Percentiles rank a stretch among this genome's conserved stretches.
Evolutionary conservation across 2,113 vertebrate genomes (phyloP).

Genomic region (Merops nubicus): DNA sequence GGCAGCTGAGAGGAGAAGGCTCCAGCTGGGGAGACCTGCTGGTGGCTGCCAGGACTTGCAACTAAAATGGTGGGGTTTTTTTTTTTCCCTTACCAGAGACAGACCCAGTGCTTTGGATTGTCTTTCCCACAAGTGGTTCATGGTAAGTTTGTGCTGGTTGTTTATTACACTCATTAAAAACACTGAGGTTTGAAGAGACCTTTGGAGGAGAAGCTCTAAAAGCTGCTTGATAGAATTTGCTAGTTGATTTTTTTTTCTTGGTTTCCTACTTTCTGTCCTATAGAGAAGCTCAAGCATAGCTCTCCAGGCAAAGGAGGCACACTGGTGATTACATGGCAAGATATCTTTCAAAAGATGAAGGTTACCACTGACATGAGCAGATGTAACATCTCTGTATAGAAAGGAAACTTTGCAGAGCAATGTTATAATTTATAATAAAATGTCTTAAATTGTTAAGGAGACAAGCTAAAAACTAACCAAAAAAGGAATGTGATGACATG

Average conservation of each 20-base stretch:
- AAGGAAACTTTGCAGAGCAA: too few relatives aligned
- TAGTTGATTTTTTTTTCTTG: background rate
- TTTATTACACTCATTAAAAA: background rate
- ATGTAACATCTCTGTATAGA: too few relatives aligned
- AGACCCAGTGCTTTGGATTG: conserved; percentile 59
- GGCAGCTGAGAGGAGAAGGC: too few relatives aligned
- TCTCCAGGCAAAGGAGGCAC: background rate
- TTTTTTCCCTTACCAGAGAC: conserved; percentile 26
- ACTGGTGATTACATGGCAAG: background rate
- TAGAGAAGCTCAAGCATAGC: background rate
- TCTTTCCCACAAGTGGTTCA: conserved; percentile 67
- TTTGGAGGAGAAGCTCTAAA: background rate
- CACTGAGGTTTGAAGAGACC: background rate
- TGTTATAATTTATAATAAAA: too few relatives aligned
- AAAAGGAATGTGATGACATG: background rate
- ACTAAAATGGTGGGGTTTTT: background rate
- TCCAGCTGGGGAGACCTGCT: too few relatives aligned
- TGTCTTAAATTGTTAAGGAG: too few relatives aligned
- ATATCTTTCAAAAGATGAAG: background rate
- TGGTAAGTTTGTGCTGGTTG: conserved; percentile 26
- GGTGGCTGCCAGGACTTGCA: too few relatives aligned
- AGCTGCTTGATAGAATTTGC: background rate
- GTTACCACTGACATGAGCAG: background rate
- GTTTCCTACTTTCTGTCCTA: background rate
- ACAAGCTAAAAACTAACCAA: too few relatives aligned